A percentile compares a stretch with the other conserved stretches of the same genome.
These are phyloP conservation scores for Lethenteron camtschaticum DNA, from an alignment of 2,113 vertebrate species.

Conservation along the genomic window DNA sequence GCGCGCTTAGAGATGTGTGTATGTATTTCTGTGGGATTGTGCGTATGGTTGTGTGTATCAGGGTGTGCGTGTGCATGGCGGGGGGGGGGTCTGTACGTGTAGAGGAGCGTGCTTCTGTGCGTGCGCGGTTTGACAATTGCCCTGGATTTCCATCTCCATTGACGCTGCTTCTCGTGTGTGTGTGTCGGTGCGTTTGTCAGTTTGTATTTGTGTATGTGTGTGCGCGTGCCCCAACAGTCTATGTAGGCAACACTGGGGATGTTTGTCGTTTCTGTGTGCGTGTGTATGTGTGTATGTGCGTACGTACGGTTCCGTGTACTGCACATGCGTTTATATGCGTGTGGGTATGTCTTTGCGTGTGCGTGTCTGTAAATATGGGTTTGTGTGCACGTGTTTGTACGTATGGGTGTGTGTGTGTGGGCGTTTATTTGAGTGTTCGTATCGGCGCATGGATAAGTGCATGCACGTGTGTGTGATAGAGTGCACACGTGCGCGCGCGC, in stretches of 20 bases:
- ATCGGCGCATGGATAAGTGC: not conserved
- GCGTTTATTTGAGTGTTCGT: not conserved
- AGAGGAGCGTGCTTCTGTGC: not conserved
- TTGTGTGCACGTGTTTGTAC: not conserved
- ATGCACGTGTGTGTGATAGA: not conserved
- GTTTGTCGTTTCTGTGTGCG: not conserved
- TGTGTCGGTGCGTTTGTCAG: not conserved
- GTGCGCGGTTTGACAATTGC: not conserved
- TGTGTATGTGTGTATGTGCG: not conserved
- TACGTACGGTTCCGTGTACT: not conserved
- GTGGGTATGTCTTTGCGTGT: not conserved
- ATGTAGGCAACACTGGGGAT: not conserved
- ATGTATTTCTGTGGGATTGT: not conserved
- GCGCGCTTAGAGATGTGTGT: not conserved
- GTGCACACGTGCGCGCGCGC: not conserved
- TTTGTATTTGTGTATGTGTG: not conserved
- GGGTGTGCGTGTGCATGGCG: not conserved
- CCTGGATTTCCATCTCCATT: not conserved
- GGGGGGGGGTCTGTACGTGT: not conserved
- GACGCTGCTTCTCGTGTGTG: not conserved
- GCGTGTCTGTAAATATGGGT: not conserved
- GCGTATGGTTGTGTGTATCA: not conserved
- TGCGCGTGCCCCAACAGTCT: not conserved
- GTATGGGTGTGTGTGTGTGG: slow-evolving; percentile 1
- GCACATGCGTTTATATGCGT: not conserved